Evolutionary conservation across 2,113 vertebrate genomes (phyloP).

Genomic region (Scatophagus argus): DNA sequence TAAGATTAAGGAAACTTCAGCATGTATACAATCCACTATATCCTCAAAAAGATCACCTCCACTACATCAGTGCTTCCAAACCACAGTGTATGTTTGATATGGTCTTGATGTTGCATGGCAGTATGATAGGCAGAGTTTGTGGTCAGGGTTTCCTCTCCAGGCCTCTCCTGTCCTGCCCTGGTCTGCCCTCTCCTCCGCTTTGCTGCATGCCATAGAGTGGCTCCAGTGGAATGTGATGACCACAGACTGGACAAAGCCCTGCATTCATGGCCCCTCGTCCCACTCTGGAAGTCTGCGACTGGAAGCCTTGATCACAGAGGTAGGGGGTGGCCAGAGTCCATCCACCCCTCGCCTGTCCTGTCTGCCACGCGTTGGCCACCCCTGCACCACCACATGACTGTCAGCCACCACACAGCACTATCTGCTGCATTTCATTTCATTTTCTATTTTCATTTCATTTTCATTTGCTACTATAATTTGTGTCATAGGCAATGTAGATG

Average conservation of each 20-base stretch:
- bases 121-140: conserved; percentile 16
- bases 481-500: too few relatives aligned
- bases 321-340: conserved; percentile 52
- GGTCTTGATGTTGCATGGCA: neutral
- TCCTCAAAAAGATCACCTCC: neutral
- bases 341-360: conserved; percentile 57
- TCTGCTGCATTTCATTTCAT: neutral
- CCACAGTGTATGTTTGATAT: neutral
- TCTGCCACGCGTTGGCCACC: conserved; percentile 51
- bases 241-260: conserved; percentile 80
- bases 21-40: neutral
- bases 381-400: conserved; percentile 20
- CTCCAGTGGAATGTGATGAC: conserved; percentile 87
- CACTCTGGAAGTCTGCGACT: conserved; percentile 74
- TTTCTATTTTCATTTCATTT: neutral
- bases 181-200: conserved; percentile 76
- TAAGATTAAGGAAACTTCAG: neutral
- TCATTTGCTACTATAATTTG: neutral
- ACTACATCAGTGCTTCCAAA: neutral
- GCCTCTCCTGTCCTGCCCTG: conserved; percentile 40
- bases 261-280: conserved; percentile 80
- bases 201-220: conserved; percentile 78
- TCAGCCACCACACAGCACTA: neutral
- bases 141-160: conserved; percentile 35
- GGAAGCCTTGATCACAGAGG: conserved; percentile 72